phyloP scores from a whole-genome alignment of 2,888 invertebrate species.

The Operophtera brumata region DNA sequence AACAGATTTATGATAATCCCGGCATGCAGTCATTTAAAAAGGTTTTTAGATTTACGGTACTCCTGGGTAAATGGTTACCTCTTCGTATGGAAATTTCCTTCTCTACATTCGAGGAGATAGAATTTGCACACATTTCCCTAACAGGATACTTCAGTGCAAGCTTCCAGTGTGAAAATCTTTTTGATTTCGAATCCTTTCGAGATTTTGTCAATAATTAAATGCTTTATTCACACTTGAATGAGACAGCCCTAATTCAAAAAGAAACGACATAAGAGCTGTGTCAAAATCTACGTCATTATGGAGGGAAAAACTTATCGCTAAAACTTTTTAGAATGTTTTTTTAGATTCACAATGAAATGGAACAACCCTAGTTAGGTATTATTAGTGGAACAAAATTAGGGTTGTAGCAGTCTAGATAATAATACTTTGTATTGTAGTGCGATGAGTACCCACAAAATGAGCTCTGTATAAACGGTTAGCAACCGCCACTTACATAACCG shows the following conservation, averaged over 20 bases:
- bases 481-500: slow-evolving; percentile 19
- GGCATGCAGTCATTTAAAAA: slow-evolving; percentile 21
- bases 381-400: slow-evolving; percentile 7
- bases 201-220: slow-evolving; percentile 10
- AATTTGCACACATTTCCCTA: slow-evolving; percentile 28
- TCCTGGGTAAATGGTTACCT: slow-evolving; percentile 26
- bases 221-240: neutral
- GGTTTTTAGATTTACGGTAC: slow-evolving; percentile 25
- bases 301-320: too few species aligned
- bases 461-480: slow-evolving; percentile 20
- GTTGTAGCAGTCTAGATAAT: slow-evolving; percentile 15
- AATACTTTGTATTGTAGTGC: slow-evolving; percentile 13
- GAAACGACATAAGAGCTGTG: neutral
- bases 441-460: slow-evolving; percentile 16
- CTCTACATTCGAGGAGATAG: slow-evolving; percentile 23
- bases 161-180: slow-evolving; percentile 14
- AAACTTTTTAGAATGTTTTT: too few species aligned
- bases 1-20: slow-evolving; percentile 23
- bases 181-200: slow-evolving; percentile 5
- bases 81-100: slow-evolving; percentile 25
- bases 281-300: neutral
- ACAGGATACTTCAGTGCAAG: slow-evolving; percentile 24
- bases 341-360: neutral
- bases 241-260: neutral
- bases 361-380: neutral